These are phyloP conservation scores for Scytalopus superciliaris DNA, from an alignment of 2,113 vertebrate genomes.

Conservation along the genomic window DNA sequence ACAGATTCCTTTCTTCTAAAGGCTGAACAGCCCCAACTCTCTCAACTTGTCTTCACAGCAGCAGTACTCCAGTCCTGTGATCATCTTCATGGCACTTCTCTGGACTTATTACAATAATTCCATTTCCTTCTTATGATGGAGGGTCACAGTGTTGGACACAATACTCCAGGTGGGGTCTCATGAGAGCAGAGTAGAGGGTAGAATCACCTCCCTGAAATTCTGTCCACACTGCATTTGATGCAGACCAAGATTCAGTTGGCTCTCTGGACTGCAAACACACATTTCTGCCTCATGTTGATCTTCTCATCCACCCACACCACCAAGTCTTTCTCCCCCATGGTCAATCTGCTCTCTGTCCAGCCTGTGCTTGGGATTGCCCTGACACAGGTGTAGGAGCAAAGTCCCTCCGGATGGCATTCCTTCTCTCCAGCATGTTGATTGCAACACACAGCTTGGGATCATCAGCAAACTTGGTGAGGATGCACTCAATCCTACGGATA, in stretches of 20 bases:
- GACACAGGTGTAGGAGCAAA: background rate
- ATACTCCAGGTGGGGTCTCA: background rate
- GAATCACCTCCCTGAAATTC: background rate
- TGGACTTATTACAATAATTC: rapidly evolving
- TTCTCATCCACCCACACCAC: background rate
- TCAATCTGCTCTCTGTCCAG: background rate
- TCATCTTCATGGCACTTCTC: background rate
- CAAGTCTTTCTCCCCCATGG: background rate
- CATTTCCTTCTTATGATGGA: background rate
- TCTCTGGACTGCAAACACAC: background rate
- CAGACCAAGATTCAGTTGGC: background rate
- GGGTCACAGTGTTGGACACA: background rate
- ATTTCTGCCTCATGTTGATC: background rate
- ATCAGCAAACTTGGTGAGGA: background rate
- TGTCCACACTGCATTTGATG: background rate
- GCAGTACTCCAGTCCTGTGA: background rate
- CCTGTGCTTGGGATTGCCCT: background rate
- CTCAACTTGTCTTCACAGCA: background rate
- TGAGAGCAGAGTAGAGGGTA: background rate
- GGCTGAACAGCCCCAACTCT: background rate
- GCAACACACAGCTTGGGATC: background rate
- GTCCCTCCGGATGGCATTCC: background rate
- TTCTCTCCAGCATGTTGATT: background rate
- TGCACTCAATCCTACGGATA: background rate
- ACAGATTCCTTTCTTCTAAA: no score